Base-by-base conservation (phyloP, 2,113 vertebrate genomes). In the Thomomys bottae region DNA sequence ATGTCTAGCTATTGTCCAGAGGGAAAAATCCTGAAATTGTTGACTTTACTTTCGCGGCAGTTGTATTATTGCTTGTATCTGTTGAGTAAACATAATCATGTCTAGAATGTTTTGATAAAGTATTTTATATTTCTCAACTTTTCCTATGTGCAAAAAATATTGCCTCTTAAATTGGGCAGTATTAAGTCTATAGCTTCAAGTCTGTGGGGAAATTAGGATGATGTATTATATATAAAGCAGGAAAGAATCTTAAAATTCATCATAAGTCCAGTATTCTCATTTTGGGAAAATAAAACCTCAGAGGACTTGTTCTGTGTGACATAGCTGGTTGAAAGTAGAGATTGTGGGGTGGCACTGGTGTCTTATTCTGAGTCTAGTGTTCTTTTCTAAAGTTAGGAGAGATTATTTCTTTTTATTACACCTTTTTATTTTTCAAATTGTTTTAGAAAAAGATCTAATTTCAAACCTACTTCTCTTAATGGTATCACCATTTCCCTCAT, bases 401-500 rank as follows among this genome's bases (percentile, higher is more conserved):
- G 63, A 86, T 89, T 77, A 81, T 83, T 77, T 94, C 54, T 92
- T 90, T 89, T 92, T 90, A 94, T 71, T 87, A n/a, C 38, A 14
- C 20, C 86, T 34, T 90, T 84, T n/a, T 73, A 59, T 82, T 34
- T 70, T 40, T 38, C 17, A 24, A 71, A n/a, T 92, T 96, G 75
- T 84, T 95, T 95, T 89, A 87, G 72, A 79, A 85, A 23, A 90
- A 5, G 28, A 71, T 95, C 54, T 64, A n/a, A 72, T 87, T 87
- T 92, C 78, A 81, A 8, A 28, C 57, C 30, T 87, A 3, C 76
- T 75, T 92, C 81, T 91, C 14, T 78, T 83, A 81, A 36, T 59
- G 38, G 42, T 89, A 59, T 89, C 42, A 61, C 28, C 28, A 59
- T 76, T 91, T 89, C n/a, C 70, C 64, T 75, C 57, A 85, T 92